Evolutionary conservation across 2,888 invertebrate genomes (phyloP).

Genomic region (Tetropium fuscum): DNA sequence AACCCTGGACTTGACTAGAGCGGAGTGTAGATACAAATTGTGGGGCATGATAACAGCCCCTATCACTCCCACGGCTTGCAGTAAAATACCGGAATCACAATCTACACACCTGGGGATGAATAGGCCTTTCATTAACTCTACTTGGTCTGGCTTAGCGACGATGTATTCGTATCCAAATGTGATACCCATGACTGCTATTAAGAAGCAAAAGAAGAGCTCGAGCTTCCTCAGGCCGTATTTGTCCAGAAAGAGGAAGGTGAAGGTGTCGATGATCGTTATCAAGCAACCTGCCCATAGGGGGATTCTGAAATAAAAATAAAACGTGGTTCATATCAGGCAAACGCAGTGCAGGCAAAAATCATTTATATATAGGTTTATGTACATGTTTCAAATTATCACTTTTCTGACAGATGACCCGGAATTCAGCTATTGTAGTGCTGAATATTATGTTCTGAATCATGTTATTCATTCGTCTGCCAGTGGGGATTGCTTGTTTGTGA

Average conservation of each 20-base stretch:
- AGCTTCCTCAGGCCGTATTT: constrained; percentile 86
- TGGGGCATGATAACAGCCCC: constrained; percentile 92
- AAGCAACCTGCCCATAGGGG: constrained; percentile 85
- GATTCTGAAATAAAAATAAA: constrained; percentile 69
- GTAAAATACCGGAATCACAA: constrained; percentile 75
- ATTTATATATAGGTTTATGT: too few relatives aligned
- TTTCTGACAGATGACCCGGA: too few relatives aligned
- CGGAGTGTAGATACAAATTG: constrained; percentile 90
- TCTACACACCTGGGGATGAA: constrained; percentile 81
- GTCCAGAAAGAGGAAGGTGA: constrained; percentile 88
- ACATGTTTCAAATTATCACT: too few relatives aligned
- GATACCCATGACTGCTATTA: constrained; percentile 88
- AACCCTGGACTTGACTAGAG: constrained; percentile 87
- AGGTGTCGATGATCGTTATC: constrained; percentile 86
- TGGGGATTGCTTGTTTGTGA: too few relatives aligned
- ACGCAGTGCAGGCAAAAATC: too few relatives aligned
- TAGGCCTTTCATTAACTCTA: constrained; percentile 79
- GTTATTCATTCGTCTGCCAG: too few relatives aligned
- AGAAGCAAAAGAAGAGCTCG: constrained; percentile 82
- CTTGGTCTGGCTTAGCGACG: constrained; percentile 76
- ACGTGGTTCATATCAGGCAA: too few relatives aligned
- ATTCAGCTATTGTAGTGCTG: too few relatives aligned
- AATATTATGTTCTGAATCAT: too few relatives aligned
- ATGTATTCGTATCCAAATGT: constrained; percentile 90
- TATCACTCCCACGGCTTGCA: constrained; percentile 85